Evolutionary conservation across 53 echinoderm and acorn worm species (phyloP), one percentile per base, ranked within the genome.

Genomic region (Luidia sarsii): DNA sequence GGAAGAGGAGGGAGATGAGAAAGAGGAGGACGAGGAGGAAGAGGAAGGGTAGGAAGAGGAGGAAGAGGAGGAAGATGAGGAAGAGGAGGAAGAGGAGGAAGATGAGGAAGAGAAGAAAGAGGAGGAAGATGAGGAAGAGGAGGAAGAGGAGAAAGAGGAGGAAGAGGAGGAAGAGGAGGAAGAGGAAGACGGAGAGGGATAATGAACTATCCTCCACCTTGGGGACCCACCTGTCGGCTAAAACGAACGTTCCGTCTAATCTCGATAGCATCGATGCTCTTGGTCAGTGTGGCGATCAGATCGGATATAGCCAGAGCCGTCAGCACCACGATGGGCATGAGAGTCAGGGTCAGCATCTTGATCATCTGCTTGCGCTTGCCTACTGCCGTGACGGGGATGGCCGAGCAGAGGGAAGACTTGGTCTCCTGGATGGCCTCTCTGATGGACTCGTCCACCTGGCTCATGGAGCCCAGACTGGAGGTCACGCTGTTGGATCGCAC

Each of bases 291-390:
- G 23, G 91, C 75, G 50, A 92, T 88, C 14, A 92, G 65, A 84
- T 92, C 92, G 25, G 92, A 89, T 56, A 92, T 89, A 36, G 92
- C 92, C 50, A 92, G 64, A 32, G 85, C 69, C 3, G 89, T 92
- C 35, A 92, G 57, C n/a, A 92, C 92, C 37, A 92, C 61, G 56
- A 92, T 92, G 9, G 92, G 92, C 86, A 92, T 73, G 25, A 92
- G 82, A 16, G 89, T 92, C 59, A 92, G 65, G 3, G 92, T 92
- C 4, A 92, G 21, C 82, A 89, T 86, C 75, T 89, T 92, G 29
- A 92, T 85, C 92, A 92, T 89, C 86, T 88, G 92, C 21, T 80
- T 88, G 27, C 86, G 69, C 64, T 89, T 92, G 27, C 89, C 92
- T 29, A 60, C 86, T 64, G 88, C 89, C 35, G 89, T 89, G 1